Evolutionary conservation across 2,113 vertebrate genomes (phyloP), one percentile per base, ranked within the genome.

Genomic region (Phalacrocorax pelagicus): DNA sequence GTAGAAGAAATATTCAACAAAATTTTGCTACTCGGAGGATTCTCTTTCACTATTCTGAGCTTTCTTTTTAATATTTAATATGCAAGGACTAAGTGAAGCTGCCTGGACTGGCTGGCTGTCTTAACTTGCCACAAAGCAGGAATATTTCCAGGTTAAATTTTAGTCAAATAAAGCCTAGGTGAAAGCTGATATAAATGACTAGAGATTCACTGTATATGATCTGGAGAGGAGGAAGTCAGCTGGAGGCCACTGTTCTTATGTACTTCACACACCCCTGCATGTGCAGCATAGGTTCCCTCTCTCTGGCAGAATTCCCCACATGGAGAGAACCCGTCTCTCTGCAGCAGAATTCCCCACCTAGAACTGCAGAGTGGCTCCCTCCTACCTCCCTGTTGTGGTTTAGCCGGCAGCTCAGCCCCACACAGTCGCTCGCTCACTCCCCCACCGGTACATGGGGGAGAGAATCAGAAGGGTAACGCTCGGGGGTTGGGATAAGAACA

Each of bases 221-320:
- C 57, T 69, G 66, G n/a, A 75, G 61, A 58, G 51, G 36, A 84
- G 26, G 13, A 61, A 46, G 57, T 30, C 34, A 57, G 29, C 27
- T 29, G 29, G 47, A 70, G 46, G 34, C 10, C 3, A 4, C 19
- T 44, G 18, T 15, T 52, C 12, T 36, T 32, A 10, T 1, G 6
- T 2, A 1, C 15, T 61, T 65, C 5, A 12, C 8, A 7, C 17
- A 59, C 12, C 15, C 17, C 36, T 67, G 30, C 11, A 12, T 0
- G 0, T 47, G 29, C 62, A 67, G 38, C 11, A 12, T 10, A 20
- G 20, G 30, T 54, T 32, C 30, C 38, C 23, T 55, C 62, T 38
- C 2, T 11, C n/a, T 49, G 55, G 19, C 58, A 74, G 51, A 46
- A 72, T 61, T 74, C 32, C 44, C 32, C 47, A 46, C 9, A 38